Base-by-base conservation (phyloP, 2,113 vertebrate genomes). In the Psilopogon haemacephalus region DNA sequence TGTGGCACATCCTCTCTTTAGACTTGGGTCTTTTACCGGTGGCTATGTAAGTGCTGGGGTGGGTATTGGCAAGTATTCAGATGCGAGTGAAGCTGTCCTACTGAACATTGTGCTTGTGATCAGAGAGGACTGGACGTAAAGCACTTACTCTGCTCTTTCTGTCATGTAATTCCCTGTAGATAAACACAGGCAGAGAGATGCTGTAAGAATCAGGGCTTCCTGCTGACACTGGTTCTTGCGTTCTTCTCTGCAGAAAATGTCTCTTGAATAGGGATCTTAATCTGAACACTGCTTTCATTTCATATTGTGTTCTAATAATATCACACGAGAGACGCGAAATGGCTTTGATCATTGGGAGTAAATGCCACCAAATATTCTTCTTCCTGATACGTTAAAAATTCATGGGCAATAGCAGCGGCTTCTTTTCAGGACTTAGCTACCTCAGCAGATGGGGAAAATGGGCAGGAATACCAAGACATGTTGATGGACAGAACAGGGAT, bases 331-430 rank as follows among this genome's bases (percentile, higher is more conserved):
- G 87, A 94, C 75, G 56, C 64, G 87, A 94, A 96, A 91, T 89
- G 75, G 23, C 93, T 95, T 96, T 95, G 94, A 96, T 94, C 95
- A 91, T 33, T 70, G 60, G 48, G 81, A 90, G 70, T 73, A 95
- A 95, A 93, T 80, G 89, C 86, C 90, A 91, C 93, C 91, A 95
- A 94, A 92, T 93, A 84, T 67, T 95, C 84, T 81, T 93, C 80
- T 86, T 88, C 69, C 77, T 93, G 87, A 82, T 74, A 17, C 64
- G 88, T 96, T 89, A 96, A 96, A 94, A 94, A 91, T 96, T 94
- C 38, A 94, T 94, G 69, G 40, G 24, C 33, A 67, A 63, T 40
- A 89, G 65, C 83, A 83, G 67, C 78, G 21, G 44, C 82, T 78
- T 89, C 83, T 96, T 93, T 95, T 93, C 67, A 86, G 93, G 89